Base-by-base conservation (phyloP, 2,888 invertebrate genomes). In the Drosophila antonietae region DNA sequence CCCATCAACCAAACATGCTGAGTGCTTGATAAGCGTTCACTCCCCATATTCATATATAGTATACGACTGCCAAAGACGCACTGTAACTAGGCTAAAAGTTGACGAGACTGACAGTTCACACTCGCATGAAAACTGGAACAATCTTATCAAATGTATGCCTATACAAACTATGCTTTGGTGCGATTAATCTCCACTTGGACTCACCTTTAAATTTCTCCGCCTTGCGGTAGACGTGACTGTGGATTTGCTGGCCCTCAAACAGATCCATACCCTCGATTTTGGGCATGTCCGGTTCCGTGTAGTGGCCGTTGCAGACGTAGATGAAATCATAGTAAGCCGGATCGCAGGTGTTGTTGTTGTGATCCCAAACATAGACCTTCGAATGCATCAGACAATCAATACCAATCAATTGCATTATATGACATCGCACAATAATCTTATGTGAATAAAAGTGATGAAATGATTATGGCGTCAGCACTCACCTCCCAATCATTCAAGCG, bases 251-350 rank as follows among this genome's bases (percentile, higher is more conserved):
- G 88, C 95, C 96, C 90, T 93, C 85, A 90, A 95, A 97, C 18
- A 93, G 91, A 57, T 96, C 95, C 74, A 95, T 93, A 18, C 97
- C 97, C 73, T 94, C 94, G 83, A 97, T 95, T 57, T 92, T 92
- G 0, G 98, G 98, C 83, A 95, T 93, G 78, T 95, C 94, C 0
- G 97, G 97, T 10, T 96, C 95, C 69, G 96, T 96, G 91, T 97
- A 98, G 91, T 97, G 97, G 0, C 97, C 98, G 91, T 97, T 97
- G 92, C 97, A 97, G 4, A 98, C 95, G 90, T 97, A 95, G 33
- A 98, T 94, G 64, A 95, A 95, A 92, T 97, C 97, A 91, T 95
- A 97, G 49, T 94, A 94, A 60, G 94, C 95, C 90, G 90, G 95
- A 93, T 85, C 94, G 53, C 90, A 86, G 37, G 75, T 82, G 53